Evolutionary conservation across 2,797 vertebrate genomes (phyloP).

Genomic region (Borostomias antarcticus): DNA sequence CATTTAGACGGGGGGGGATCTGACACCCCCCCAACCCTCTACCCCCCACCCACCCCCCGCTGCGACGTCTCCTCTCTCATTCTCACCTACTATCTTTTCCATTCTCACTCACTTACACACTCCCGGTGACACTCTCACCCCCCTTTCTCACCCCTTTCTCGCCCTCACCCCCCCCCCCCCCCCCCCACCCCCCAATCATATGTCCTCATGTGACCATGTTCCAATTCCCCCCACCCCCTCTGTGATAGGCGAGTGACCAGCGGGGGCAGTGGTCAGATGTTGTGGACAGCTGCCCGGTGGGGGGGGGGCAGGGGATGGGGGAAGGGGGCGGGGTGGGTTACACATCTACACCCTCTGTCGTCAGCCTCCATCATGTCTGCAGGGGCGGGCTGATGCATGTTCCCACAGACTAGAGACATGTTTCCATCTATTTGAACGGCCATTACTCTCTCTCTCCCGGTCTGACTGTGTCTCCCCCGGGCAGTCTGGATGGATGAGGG

Average conservation of each 20-base stretch:
- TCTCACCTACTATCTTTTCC: constrained; percentile 51
- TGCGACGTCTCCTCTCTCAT: constrained; percentile 28
- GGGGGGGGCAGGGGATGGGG: no score
- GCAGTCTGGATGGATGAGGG: no score
- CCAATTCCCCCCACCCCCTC: neutral
- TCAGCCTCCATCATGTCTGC: neutral
- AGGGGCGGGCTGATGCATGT: no score
- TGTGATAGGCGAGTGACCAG: no score
- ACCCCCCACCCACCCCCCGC: no score
- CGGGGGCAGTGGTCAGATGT: neutral
- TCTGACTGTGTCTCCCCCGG: no score
- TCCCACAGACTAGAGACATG: neutral
- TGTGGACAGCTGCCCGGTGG: no score
- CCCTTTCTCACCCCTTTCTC: neutral
- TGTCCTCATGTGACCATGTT: neutral
- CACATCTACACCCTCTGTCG: neutral
- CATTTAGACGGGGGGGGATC: constrained; percentile 25
- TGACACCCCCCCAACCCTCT: constrained; percentile 26
- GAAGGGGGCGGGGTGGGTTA: neutral
- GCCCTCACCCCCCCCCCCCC: neutral
- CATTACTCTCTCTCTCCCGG: neutral
- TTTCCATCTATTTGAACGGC: constrained; percentile 3
- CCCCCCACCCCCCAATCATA: neutral
- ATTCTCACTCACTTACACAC: neutral
- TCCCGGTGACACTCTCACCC: neutral